Conservation (phyloP, 2,797 vertebrate species). For the Ispidina picta region DNA sequence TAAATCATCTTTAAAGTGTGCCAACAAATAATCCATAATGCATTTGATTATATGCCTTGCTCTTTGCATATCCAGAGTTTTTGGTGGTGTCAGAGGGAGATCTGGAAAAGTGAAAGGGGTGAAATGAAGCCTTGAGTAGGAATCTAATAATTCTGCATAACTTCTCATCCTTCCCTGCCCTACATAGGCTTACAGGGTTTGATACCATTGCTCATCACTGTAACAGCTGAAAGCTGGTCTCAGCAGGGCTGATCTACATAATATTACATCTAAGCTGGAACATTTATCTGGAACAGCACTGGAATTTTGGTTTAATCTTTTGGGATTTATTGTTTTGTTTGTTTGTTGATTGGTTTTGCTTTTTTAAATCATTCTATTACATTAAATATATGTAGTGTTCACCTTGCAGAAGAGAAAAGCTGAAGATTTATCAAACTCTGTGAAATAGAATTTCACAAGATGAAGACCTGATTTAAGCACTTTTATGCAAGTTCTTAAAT, state of each 20-base stretch:
- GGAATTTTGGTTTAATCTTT: neutral
- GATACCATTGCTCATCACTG: neutral
- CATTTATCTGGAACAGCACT: neutral
- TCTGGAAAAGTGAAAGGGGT: neutral
- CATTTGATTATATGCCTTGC: neutral
- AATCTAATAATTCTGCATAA: neutral
- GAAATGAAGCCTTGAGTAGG: neutral
- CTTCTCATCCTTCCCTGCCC: neutral
- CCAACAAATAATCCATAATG: neutral
- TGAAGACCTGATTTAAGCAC: neutral
- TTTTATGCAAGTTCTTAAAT: neutral
- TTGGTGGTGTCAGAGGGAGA: neutral
- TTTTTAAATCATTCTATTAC: neutral
- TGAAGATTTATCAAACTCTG: neutral
- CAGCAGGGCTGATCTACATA: neutral
- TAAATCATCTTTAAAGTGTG: constrained; percentile 5
- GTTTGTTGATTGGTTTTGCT: neutral
- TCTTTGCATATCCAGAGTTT: neutral
- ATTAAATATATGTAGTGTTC: neutral
- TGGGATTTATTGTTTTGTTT: too few relatives aligned
- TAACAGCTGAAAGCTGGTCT: neutral
- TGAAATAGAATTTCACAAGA: neutral
- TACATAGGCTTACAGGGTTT: neutral
- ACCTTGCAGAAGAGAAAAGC: neutral
- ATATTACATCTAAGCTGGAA: neutral